These are phyloP conservation scores for Vultur gryphus DNA, from an alignment of 2,797 vertebrate species.

Conservation along the genomic window DNA sequence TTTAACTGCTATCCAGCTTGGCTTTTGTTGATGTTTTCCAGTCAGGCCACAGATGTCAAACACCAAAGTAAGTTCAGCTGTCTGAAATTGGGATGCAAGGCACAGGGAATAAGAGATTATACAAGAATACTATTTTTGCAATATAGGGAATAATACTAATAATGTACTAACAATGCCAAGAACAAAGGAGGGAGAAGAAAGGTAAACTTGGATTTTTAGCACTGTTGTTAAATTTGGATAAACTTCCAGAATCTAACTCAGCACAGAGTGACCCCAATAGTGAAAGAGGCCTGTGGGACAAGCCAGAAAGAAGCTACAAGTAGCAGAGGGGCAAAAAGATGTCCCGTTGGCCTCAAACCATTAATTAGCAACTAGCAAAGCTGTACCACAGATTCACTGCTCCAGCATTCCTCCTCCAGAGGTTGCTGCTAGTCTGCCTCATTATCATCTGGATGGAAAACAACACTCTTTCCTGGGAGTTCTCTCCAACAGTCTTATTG, in stretches of 20 bases:
- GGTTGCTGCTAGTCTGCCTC: conserved; percentile 77
- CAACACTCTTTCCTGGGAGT: conserved; percentile 76
- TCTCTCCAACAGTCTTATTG: conserved; percentile 75
- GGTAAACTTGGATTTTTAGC: conserved; percentile 57
- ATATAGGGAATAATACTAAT: background rate
- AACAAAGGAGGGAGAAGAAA: conserved; percentile 46
- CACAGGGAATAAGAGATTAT: background rate
- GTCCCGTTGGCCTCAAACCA: conserved; percentile 71
- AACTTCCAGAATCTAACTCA: conserved; percentile 62
- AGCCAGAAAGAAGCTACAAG: conserved; percentile 67
- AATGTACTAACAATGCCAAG: conserved; percentile 40
- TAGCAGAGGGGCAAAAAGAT: conserved; percentile 65
- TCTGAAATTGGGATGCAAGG: conserved; percentile 25
- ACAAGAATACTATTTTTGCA: background rate
- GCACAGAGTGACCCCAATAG: conserved; percentile 58
- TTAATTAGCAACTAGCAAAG: conserved; percentile 78
- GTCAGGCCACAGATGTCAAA: conserved; percentile 45
- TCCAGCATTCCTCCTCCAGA: conserved; percentile 75
- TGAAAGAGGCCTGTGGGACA: conserved; percentile 51
- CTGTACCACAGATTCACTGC: conserved; percentile 65
- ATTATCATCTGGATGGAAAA: conserved; percentile 85
- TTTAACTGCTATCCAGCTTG: background rate
- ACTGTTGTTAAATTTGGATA: conserved; percentile 65
- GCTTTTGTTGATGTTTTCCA: background rate
- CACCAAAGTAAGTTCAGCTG: conserved; percentile 51